phyloP scores from a whole-genome alignment of 2,113 vertebrate species.

The Vulpes ferrilata region DNA sequence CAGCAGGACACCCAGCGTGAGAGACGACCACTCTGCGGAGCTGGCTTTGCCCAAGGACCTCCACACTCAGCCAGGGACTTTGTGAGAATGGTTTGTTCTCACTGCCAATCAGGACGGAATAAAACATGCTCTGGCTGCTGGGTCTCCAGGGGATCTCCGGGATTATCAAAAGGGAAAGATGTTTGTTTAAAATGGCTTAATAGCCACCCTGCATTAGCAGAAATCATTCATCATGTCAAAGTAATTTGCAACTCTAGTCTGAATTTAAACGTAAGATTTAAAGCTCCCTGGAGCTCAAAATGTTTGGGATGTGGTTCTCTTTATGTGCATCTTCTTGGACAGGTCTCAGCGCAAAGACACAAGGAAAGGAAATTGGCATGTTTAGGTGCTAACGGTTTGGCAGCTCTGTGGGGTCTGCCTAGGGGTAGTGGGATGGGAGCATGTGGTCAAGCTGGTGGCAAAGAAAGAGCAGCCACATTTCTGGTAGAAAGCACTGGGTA shows the following conservation, averaged over 20 bases:
- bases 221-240: background rate
- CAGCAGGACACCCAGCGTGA: background rate
- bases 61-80: background rate
- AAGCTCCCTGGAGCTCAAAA: background rate
- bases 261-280: background rate
- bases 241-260: background rate
- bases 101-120: background rate
- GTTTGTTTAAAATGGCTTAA: background rate
- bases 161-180: background rate
- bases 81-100: background rate
- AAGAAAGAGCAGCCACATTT: background rate
- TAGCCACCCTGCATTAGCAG: accelerated
- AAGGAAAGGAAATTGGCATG: background rate
- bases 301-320: background rate
- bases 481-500: background rate
- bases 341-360: background rate
- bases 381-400: background rate
- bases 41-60: background rate
- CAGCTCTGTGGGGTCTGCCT: background rate
- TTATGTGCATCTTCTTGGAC: background rate
- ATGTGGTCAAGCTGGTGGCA: background rate
- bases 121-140: background rate
- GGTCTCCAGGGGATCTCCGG: background rate
- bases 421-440: background rate
- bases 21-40: no score